A percentile compares a stretch with the other conserved stretches of the same genome.
These are phyloP conservation scores for Shargacucullia verbasci DNA, from an alignment of 2,888 invertebrate genomes.

Conservation along the genomic window DNA sequence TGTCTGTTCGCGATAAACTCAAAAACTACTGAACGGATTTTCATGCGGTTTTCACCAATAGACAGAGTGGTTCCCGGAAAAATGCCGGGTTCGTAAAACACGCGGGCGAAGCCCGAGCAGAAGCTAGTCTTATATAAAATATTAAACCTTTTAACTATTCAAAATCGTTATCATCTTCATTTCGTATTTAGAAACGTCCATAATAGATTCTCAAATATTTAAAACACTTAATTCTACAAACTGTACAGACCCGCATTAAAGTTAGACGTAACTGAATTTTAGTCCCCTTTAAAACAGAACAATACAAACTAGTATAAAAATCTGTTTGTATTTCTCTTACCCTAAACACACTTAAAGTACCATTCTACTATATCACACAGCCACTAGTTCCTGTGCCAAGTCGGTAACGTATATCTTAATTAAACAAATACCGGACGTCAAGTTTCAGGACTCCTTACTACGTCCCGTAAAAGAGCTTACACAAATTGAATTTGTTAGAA, in stretches of 20 bases:
- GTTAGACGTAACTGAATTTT: constrained; percentile 1
- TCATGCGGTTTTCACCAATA: no score
- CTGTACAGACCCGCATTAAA: constrained; percentile 14
- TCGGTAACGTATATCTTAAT: constrained; percentile 57
- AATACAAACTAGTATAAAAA: constrained; percentile 8
- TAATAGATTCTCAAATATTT: constrained; percentile 11
- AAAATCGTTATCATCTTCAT: no score
- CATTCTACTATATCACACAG: constrained; percentile 42
- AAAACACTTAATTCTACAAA: constrained; percentile 1
- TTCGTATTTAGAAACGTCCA: constrained; percentile 6
- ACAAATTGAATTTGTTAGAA: constrained; percentile 67
- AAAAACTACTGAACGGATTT: no score
- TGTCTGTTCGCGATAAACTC: no score
- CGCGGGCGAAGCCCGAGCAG: no score
- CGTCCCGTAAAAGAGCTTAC: constrained; percentile 61
- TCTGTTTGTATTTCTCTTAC: constrained; percentile 16
- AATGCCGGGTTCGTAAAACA: no score
- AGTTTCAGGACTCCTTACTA: constrained; percentile 44
- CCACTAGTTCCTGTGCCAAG: constrained; percentile 44
- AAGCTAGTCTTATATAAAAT: no score
- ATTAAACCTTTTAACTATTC: no score
- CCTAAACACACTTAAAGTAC: constrained; percentile 36
- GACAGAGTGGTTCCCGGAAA: no score
- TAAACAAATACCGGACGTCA: constrained; percentile 52
- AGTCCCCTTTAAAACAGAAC: constrained; percentile 1